These are phyloP conservation scores for Keiferia lycopersicella DNA, from an alignment of 2,888 invertebrate species.

Conservation along the genomic window DNA sequence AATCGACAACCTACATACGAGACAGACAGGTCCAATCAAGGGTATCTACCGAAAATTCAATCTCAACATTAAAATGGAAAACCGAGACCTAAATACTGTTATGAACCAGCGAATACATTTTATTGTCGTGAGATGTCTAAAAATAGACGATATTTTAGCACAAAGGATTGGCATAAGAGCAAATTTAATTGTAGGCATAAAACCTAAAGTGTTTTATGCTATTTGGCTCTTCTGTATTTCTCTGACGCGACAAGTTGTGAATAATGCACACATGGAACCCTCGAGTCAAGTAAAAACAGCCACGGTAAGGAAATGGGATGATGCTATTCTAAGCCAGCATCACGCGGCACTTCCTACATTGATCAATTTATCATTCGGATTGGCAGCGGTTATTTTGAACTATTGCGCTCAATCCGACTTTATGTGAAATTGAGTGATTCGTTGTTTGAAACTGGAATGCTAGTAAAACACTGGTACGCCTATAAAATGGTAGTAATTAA, in stretches of 20 bases:
- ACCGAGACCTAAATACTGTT: background rate
- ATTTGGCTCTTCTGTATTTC: background rate
- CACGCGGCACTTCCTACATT: too few species aligned
- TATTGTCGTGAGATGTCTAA: background rate
- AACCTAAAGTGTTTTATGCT: background rate
- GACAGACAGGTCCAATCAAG: too few species aligned
- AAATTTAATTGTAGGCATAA: background rate
- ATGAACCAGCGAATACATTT: background rate
- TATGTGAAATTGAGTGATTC: constrained; percentile 33
- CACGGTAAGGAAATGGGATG: too few species aligned
- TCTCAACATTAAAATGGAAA: background rate
- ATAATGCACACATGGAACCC: too few species aligned
- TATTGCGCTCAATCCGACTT: constrained; percentile 35
- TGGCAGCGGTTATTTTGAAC: too few species aligned
- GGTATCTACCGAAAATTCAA: background rate
- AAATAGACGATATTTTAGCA: background rate
- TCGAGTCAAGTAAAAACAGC: too few species aligned
- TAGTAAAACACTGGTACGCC: constrained; percentile 1
- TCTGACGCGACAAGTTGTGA: too few species aligned
- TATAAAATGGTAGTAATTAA: background rate
- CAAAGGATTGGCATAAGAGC: constrained; percentile 7
- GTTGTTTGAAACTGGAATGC: background rate
- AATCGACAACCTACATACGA: too few species aligned
- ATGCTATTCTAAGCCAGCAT: too few species aligned
- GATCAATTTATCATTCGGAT: too few species aligned